Base-by-base conservation (phyloP, 2,888 invertebrate species). In the Netelia virgata region DNA sequence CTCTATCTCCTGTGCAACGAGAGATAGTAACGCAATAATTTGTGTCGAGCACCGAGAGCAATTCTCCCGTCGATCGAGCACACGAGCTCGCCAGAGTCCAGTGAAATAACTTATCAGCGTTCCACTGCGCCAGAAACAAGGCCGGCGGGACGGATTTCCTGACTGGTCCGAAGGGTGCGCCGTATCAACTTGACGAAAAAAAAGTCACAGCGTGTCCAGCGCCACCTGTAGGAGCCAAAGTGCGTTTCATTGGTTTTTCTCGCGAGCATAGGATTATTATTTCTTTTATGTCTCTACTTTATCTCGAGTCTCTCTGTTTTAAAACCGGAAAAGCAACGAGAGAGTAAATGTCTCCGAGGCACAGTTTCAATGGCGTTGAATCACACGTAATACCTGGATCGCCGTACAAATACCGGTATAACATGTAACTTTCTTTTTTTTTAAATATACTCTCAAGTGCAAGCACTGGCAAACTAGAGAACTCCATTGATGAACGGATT, bases 121-220 rank as follows among this genome's bases (percentile, higher is more conserved):
- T 3, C 36, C n/a, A 16, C 18, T 14, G 20, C 8, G 36, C 1
- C 6, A 41, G 75, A 68, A 86, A 86, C 86, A 87, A 87, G 86
- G 86, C 83, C 84, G 86, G 47, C 79, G 14, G 83, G 85, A 86
- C 73, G 59, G 70, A 83, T 87, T 87, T 86, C 86, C 86, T 80
- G 79, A n/a, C 73, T 16, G 61, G 76, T 86, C 82, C 61, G 59
- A 28, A 64, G 75, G 16, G 11, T 61, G 20, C 36, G 10, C 74
- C 6, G 6, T 36, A 5, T 6, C 6, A 36, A 36, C 57, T 36
- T 69, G 69, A 28, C 53, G 10, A 18, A 43, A 74, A 70, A 36
- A 36, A 69, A 64, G 18, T 28, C 36, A 28, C 14, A n/a, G 68
- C 36, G 11, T 20, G 16, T 36, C 2, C 2, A 28, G 36, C 36